Evolutionary conservation across 2,113 vertebrate genomes (phyloP), one percentile per base, ranked within the genome.

Genomic region (Vulpes vulpes): DNA sequence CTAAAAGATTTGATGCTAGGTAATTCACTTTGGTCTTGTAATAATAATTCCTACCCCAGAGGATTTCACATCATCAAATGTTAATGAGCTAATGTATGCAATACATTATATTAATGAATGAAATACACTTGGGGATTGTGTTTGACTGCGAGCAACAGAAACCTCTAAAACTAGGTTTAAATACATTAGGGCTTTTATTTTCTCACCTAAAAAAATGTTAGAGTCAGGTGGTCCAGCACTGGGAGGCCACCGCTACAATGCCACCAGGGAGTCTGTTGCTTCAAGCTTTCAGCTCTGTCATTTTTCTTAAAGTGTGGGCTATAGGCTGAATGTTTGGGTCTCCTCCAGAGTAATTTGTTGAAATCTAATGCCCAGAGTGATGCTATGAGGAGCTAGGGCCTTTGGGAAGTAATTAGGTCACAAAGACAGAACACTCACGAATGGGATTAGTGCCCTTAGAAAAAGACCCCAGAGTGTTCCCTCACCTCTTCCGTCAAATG

Each of bases 31-130:
- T n/a, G 64, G 20, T 92, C 30, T 90, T 96, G 20, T 80, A 69
- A 91, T 93, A 95, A 83, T 86, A 49, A 96, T 94, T 94, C 4
- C 43, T 92, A 76, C 43, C 67, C 69, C 69, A 92, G 83, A 92
- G 90, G 82, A 96, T 94, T 97, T 97, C 62, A 79, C 8, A 71
- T 76, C 38, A 91, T 91, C 59, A 95, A 89, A 94, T 97, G 15
- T 86, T 96, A 94, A 94, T 91, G 87, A 95, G 16, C 19, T 83
- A 81, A 78, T 83, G 73, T 85, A 79, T 71, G 23, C 83, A 89
- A 78, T 57, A 87, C 76, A 60, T 78, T 93, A 86, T 62, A 64
- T 64, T 94, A 96, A 96, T 89, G 67, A 97, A 83, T 78, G 55
- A 85, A 97, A 95, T 96, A 86, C n/a, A 78, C 38, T 82, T 89